These are phyloP conservation scores for Micromesistius poutassou DNA, from an alignment of 2,797 vertebrate species.

Conservation along the genomic window DNA sequence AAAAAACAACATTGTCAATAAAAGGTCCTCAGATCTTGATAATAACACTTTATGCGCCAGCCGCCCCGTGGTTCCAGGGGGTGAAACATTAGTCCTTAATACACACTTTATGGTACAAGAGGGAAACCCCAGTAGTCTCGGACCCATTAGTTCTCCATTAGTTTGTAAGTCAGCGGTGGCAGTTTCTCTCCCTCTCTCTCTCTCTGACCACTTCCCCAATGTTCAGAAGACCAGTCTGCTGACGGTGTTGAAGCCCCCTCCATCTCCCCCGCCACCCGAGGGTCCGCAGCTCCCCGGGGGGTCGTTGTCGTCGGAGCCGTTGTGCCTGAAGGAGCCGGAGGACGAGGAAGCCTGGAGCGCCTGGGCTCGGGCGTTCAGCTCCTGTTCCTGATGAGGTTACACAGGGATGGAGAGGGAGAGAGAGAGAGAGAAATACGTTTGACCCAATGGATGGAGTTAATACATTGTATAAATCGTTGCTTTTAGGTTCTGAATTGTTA, in stretches of 20 bases:
- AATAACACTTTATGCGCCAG: not conserved
- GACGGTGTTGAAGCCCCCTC: slow-evolving; percentile 90
- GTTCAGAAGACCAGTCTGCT: slow-evolving; percentile 91
- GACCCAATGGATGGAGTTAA: not conserved
- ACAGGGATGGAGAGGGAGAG: slow-evolving; percentile 17
- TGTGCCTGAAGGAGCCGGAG: slow-evolving; percentile 92
- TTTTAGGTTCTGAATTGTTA: not conserved
- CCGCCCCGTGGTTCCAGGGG: not conserved
- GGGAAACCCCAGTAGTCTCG: not conserved
- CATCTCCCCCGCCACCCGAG: slow-evolving; percentile 88
- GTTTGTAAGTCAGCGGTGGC: not conserved
- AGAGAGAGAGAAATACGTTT: slow-evolving; percentile 10
- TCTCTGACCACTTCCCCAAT: slow-evolving; percentile 25
- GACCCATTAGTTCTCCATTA: not conserved
- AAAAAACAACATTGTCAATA: not conserved
- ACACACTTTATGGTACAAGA: not conserved
- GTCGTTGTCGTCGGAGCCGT: slow-evolving; percentile 96
- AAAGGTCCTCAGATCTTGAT: not conserved
- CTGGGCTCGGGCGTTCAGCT: slow-evolving; percentile 90
- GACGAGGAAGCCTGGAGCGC: slow-evolving; percentile 91
- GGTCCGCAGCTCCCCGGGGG: slow-evolving; percentile 97
- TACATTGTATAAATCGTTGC: not conserved
- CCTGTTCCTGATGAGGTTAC: slow-evolving; percentile 84
- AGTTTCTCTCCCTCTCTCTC: not conserved
- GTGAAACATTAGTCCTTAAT: not conserved